Base-by-base conservation (phyloP, 2,797 vertebrate genomes). In the Chaetodon trifasciatus region DNA sequence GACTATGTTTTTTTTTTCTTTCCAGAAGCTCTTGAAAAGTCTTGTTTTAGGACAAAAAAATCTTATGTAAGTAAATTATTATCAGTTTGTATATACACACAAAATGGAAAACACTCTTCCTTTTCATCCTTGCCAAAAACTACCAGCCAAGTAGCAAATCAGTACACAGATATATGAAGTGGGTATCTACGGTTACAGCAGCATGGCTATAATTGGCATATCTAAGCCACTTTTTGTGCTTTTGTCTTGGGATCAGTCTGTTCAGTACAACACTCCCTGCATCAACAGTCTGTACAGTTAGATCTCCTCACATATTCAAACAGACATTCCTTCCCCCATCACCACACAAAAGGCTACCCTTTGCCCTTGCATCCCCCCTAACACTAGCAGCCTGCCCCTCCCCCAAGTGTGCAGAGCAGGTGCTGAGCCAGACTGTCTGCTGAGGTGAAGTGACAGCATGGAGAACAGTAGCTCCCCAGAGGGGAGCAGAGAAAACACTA, bases 351-450 rank as follows among this genome's bases (percentile, higher is more conserved):
- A 13, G 42, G 42, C 42, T 9, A 13, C 42, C 42, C 42, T 44
- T 44, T 44, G 42, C 42, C 13, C 8, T 44, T 9, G 8, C 42
- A 44, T 9, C 42, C 42, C 42, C 42, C 42, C 64, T 56, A 23
- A 65, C 67, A 63, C 63, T 23, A 6, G 39, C 44, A 28, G 46
- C 53, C 24, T 49, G 16, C 44, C 65, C 70, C 74, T 53, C 53
- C 67, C 63, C 57, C 74, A 55, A 65, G 77, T 78, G 68, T 76
- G 67, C 86, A 75, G 91, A 94, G 92, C 92, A 94, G 93, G 89
- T 94, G 91, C 86, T 82, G 57, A 61, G 67, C 62, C 78, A 86
- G 82, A 86, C 74, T 13, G 82, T 92, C 89, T 91, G 86, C 70
- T 81, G 83, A 89, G 82, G 77, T 82, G 74, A 84, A 74, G 74